Evolutionary conservation across 2,888 invertebrate species (phyloP).

Genomic region (Anarsia innoxiella): DNA sequence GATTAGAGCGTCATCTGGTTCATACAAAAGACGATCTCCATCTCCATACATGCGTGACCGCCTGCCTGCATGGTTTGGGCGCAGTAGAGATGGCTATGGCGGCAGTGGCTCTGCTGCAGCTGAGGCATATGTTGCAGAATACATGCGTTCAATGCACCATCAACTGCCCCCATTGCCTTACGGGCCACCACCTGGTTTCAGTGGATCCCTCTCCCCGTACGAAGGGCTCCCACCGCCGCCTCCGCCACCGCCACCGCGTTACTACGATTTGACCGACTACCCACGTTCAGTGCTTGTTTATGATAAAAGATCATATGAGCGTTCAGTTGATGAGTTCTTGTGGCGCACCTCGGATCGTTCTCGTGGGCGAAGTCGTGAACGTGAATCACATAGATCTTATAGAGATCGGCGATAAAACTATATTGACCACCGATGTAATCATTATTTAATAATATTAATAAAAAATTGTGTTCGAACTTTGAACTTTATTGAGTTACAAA

Average conservation of each 20-base stretch:
- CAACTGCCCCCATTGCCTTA: slow-evolving; percentile 90
- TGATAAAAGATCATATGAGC: slow-evolving; percentile 89
- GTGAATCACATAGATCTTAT: slow-evolving; percentile 75
- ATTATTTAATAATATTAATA: slow-evolving; percentile 45
- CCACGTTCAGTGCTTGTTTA: slow-evolving; percentile 77
- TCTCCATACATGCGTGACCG: slow-evolving; percentile 77
- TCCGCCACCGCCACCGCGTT: slow-evolving; percentile 78
- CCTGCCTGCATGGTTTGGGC: slow-evolving; percentile 78
- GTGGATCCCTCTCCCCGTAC: slow-evolving; percentile 67
- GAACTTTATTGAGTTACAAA: slow-evolving; percentile 68
- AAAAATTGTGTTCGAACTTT: slow-evolving; percentile 69
- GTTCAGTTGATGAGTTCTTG: slow-evolving; percentile 90
- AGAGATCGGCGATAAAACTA: slow-evolving; percentile 73
- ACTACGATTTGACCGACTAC: slow-evolving; percentile 85
- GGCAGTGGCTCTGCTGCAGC: slow-evolving; percentile 76
- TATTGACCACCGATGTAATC: slow-evolving; percentile 55
- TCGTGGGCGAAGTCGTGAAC: slow-evolving; percentile 73
- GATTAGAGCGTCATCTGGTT: slow-evolving; percentile 72
- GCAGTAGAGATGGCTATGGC: slow-evolving; percentile 58
- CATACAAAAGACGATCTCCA: slow-evolving; percentile 74
- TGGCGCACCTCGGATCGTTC: slow-evolving; percentile 85
- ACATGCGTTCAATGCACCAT: slow-evolving; percentile 91
- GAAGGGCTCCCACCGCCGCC: slow-evolving; percentile 82
- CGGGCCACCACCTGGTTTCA: slow-evolving; percentile 77
- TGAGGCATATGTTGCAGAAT: slow-evolving; percentile 92